phyloP scores from a whole-genome alignment of 2,797 vertebrate species.

The Euphonia xanthogaster region DNA sequence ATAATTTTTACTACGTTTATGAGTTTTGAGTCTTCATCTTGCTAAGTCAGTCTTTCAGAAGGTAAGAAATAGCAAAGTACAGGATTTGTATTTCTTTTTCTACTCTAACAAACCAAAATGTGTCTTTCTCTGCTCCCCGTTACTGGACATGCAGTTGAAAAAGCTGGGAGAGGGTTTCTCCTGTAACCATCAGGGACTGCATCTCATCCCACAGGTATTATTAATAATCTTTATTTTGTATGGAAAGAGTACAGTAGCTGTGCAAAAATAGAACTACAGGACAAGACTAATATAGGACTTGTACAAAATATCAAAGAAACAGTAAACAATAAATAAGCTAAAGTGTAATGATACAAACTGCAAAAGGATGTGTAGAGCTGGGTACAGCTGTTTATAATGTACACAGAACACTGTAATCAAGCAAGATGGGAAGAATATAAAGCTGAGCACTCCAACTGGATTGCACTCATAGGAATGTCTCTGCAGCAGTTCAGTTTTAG shows the following conservation, averaged over 20 bases:
- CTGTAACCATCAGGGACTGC: neutral
- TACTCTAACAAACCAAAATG: neutral
- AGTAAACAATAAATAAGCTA: conserved; percentile 97
- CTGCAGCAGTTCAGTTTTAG: neutral
- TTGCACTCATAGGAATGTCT: conserved; percentile 70
- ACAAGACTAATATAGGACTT: conserved; percentile 86
- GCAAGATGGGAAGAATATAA: conserved; percentile 46
- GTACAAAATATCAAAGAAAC: conserved; percentile 88
- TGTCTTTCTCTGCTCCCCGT: neutral
- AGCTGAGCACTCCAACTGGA: conserved; percentile 68
- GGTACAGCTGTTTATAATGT: conserved; percentile 80
- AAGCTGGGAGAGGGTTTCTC: neutral
- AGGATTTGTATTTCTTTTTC: neutral
- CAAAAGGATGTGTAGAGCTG: conserved; percentile 75
- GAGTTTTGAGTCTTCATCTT: neutral
- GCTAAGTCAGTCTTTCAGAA: neutral
- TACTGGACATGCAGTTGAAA: neutral
- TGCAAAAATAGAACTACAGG: conserved; percentile 97
- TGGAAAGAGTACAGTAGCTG: conserved; percentile 91
- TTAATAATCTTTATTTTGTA: conserved; percentile 80
- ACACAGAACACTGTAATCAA: conserved; percentile 79
- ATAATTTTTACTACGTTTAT: neutral
- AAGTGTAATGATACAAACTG: conserved; percentile 84
- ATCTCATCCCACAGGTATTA: conserved; percentile 56
- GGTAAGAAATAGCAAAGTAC: neutral